Base-by-base conservation (phyloP, 2,113 vertebrate genomes). In the Ranitomeya imitator region DNA sequence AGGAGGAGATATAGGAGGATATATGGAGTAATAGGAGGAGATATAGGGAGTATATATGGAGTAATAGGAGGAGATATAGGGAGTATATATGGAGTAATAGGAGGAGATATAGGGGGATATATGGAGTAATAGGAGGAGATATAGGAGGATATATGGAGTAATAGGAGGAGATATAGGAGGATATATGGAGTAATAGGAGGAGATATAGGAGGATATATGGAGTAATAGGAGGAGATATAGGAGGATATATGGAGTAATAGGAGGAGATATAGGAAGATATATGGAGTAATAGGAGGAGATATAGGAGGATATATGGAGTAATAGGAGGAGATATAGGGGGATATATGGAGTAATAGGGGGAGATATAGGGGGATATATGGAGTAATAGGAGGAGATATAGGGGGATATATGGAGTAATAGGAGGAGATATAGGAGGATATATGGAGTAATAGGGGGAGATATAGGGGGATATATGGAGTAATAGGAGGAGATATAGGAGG, bases 191-290 rank as follows among this genome's bases (percentile, higher is more conserved):
- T 18, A 67, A 67, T 51, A 31, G 69, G 65, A 69, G 65, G n/a
- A 26, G n/a, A 26, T 16, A 69, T 26, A 69, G 18, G 65, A 65
- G 60, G 18, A 63, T 65, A 65, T 65, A 65, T 65, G 63, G 63
- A 65, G 60, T 61, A 61, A 65, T n/a, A 65, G 63, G 71, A 74
- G 69, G n/a, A n/a, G 71, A 45, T 74, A 74, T 74, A 74, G n/a
- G 60, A 61, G 1, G 31, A 11, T 73, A 73, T 73, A 73, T 73
- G 69, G 23, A 73, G 26, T 73, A 73, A 73, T 31, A 73, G 69
- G 69, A 61, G 60, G 60, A 65, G 63, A 21, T n/a, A 65, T 74
- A 74, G n/a, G 31, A 31, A 2, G 26, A 31, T 31, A 31, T 31
- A 31, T 31, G 26, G 26, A 31, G 26, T 31, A 31, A 31, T 31